Base-by-base conservation (phyloP, 1,140 invertebrate species). In the Dufourea novaeangliae region DNA sequence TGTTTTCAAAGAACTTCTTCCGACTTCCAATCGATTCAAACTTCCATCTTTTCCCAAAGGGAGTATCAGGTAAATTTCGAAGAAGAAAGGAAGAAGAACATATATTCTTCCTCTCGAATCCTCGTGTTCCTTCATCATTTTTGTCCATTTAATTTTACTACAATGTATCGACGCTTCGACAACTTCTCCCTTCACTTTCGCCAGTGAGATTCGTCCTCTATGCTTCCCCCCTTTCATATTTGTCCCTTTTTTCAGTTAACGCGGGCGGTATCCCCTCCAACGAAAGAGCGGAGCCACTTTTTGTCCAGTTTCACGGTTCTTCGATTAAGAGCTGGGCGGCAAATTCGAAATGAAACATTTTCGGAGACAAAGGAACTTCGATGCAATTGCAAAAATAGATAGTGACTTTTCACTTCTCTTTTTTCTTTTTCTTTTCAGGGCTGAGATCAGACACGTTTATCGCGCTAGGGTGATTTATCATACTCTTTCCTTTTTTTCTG, bases 261-360 rank as follows among this genome's bases (percentile, higher is more conserved):
- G 69, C 87, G 83, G 85, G 85, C 85, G 87, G 87, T 86, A 84
- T 87, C 80, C 57, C 85, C 34, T 41, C 27, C 79, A 82, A 86
- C 79, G 44, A 77, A 85, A 83, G 63, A 66, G 81, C 62, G 62
- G 67, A 83, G 75, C 70, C 61, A 73, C 61, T 44, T 71, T 41
- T 56, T 29, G 39, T 34, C n/a, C 25, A 7, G 11, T 25, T n/a
- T n/a, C 46, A n/a, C 46, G 20, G 46, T 50, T 50, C 46, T 50
- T 22, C 20, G 20, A 50, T 50, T 50, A 50, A 17, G n/a, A n/a
- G n/a, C n/a, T n/a, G n/a, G n/a, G n/a, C n/a, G n/a, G n/a, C n/a
- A 50, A 50, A 50, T 17, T 7, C 46, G 20, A 17, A n/a, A n/a
- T 3, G 12, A 57, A 62, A n/a, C 11, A 25, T 39, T n/a, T n/a